Conservation (phyloP, 2,888 invertebrate genomes). For the Spialia ferax region DNA sequence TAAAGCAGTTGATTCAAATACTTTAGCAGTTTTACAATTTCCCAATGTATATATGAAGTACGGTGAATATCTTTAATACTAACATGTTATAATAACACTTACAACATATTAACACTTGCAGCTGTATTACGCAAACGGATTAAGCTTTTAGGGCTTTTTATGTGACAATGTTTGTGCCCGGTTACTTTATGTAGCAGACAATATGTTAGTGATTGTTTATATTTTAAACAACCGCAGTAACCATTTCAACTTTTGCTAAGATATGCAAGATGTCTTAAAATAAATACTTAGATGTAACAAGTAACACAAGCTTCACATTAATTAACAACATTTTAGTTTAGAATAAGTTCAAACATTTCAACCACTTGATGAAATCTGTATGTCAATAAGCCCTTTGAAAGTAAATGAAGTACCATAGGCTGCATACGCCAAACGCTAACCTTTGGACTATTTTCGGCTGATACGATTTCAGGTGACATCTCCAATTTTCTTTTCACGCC, state of each 20-base stretch:
- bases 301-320: neutral
- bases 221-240: neutral
- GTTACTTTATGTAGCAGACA: slow-evolving; percentile 1
- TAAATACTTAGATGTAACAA: neutral
- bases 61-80: neutral
- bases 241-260: neutral
- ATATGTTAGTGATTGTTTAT: neutral
- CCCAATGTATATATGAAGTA: neutral
- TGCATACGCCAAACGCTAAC: slow-evolving; percentile 37
- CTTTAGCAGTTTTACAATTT: too few species aligned
- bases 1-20: neutral
- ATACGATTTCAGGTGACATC: slow-evolving; percentile 46
- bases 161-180: neutral
- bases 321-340: neutral
- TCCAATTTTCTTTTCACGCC: slow-evolving; percentile 21
- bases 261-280: neutral
- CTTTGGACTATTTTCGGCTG: slow-evolving; percentile 47
- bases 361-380: neutral
- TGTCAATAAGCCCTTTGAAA: neutral
- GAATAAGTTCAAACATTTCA: neutral
- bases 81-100: neutral
- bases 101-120: neutral
- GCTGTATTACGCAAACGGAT: neutral
- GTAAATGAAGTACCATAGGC: slow-evolving; percentile 10
- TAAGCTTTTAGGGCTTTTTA: neutral